phyloP scores from a whole-genome alignment of 2,113 vertebrate genomes.

The Alouatta palliata region DNA sequence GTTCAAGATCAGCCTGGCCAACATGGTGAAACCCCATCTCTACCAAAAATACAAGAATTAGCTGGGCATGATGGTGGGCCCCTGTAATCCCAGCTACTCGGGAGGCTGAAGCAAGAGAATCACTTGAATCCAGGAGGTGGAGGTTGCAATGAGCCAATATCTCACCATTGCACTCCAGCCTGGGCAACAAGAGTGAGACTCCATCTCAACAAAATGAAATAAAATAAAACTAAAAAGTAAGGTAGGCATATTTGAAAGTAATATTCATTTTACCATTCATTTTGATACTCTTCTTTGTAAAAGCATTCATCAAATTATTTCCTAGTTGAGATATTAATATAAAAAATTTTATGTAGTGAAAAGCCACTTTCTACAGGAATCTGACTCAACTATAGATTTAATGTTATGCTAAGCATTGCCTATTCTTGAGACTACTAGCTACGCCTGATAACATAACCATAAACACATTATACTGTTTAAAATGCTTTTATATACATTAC shows the following conservation, averaged over 20 bases:
- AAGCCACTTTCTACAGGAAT: background rate
- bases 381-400: background rate
- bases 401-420: background rate
- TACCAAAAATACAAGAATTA: too few species aligned
- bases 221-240: background rate
- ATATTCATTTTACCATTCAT: background rate
- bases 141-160: too few species aligned
- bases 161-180: too few species aligned
- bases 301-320: background rate
- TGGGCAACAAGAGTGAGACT: too few species aligned
- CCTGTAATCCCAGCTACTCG: too few species aligned
- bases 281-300: background rate
- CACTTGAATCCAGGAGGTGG: too few species aligned
- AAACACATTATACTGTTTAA: background rate
- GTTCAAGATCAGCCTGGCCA: too few species aligned
- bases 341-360: background rate
- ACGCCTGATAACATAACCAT: background rate
- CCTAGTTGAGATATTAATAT: background rate
- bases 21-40: too few species aligned
- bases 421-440: background rate
- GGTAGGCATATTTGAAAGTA: background rate
- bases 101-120: too few species aligned
- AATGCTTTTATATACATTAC: background rate
- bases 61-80: rapidly evolving
- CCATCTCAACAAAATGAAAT: too few species aligned